Conservation (phyloP, 2,113 vertebrate genomes). For the Pitta sordida region DNA sequence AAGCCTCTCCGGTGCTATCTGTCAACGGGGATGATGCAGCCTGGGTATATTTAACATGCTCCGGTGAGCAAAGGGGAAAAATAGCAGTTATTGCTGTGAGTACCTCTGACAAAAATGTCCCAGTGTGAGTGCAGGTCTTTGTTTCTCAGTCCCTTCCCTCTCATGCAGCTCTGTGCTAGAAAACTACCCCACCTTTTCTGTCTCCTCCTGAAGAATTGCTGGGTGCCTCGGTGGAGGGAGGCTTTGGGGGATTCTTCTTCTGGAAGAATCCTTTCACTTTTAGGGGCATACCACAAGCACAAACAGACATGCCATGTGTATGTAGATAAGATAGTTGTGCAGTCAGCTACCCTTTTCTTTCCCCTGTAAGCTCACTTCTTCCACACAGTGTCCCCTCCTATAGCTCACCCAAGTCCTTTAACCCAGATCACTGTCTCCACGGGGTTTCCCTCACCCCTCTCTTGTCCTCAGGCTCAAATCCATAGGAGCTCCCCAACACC, state of each 20-base stretch:
- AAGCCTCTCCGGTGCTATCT: background rate
- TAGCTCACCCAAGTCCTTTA: background rate
- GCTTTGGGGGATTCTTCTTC: background rate
- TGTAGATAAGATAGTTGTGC: background rate
- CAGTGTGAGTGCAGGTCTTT: background rate
- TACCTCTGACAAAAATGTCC: background rate
- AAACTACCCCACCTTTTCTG: background rate
- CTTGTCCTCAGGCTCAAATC: background rate
- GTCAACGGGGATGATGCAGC: background rate
- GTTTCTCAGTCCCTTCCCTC: background rate
- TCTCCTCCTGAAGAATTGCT: background rate
- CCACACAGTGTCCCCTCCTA: background rate
- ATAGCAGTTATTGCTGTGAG: background rate
- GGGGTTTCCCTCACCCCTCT: background rate
- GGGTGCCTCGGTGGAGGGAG: background rate
- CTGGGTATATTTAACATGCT: background rate
- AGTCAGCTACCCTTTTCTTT: background rate
- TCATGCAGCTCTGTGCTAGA: background rate
- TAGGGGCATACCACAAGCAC: background rate
- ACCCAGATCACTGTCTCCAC: background rate
- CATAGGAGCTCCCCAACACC: fast-evolving
- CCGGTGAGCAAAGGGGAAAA: background rate
- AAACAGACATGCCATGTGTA: background rate
- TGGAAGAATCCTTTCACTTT: background rate
- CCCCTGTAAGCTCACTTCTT: background rate